A percentile compares a stretch with the other conserved stretches of the same genome.
phyloP scores from a whole-genome alignment of 2,113 vertebrate genomes.

The Poeciliopsis occidentalis region DNA sequence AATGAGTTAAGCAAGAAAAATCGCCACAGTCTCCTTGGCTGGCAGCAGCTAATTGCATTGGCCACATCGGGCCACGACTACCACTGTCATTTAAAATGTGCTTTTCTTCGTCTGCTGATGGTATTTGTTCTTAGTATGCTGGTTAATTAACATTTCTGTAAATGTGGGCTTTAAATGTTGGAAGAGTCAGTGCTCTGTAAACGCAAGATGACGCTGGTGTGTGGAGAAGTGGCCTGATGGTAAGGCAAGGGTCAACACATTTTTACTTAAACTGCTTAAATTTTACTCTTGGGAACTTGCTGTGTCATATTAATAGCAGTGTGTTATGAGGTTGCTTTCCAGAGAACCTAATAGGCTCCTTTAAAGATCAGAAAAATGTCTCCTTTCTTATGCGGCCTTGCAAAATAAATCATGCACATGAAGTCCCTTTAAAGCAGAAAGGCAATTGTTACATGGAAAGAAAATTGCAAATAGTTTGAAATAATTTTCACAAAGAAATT shows the following conservation, averaged over 20 bases:
- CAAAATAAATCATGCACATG: neutral
- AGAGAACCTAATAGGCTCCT: neutral
- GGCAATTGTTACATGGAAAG: neutral
- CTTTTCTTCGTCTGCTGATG: slow-evolving; percentile 54
- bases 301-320: slow-evolving; percentile 16
- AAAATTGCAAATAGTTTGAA: neutral
- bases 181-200: neutral
- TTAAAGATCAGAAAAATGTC: neutral
- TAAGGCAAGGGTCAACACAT: slow-evolving; percentile 31
- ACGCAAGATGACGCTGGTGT: slow-evolving; percentile 16
- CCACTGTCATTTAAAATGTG: slow-evolving; percentile 76
- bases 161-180: slow-evolving; percentile 32
- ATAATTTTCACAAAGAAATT: neutral
- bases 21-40: slow-evolving; percentile 79
- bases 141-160: slow-evolving; percentile 61
- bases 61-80: slow-evolving; percentile 72
- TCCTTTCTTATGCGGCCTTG: neutral
- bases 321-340: neutral
- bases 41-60: slow-evolving; percentile 84
- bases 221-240: slow-evolving; percentile 5
- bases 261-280: slow-evolving; percentile 40
- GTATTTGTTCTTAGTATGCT: slow-evolving; percentile 42
- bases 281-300: slow-evolving; percentile 7
- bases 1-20: slow-evolving; percentile 86
- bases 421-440: neutral